phyloP scores from a whole-genome alignment of 2,888 invertebrate species.

The Epinotia ramella region DNA sequence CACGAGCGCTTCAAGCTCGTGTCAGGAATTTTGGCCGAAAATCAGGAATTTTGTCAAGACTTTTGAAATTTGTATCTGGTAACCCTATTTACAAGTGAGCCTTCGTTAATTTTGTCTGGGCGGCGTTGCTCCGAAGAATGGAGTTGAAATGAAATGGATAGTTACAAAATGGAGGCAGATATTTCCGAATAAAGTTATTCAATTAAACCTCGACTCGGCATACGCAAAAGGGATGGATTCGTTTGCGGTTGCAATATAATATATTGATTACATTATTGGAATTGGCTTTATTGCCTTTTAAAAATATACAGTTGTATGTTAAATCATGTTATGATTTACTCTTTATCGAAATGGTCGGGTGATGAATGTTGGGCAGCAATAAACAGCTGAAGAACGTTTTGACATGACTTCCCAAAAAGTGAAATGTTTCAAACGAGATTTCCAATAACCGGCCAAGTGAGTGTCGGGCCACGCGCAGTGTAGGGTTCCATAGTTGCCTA shows the following conservation, averaged over 20 bases:
- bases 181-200: conserved; percentile 31
- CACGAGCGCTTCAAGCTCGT: too few relatives aligned
- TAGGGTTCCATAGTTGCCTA: too few relatives aligned
- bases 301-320: conserved; percentile 16
- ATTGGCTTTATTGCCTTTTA: conserved; percentile 19
- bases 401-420: neutral
- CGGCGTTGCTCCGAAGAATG: neutral
- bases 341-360: conserved; percentile 6
- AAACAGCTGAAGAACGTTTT: neutral
- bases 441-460: too few relatives aligned
- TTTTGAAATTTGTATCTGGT: too few relatives aligned
- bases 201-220: conserved; percentile 29
- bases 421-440: too few relatives aligned
- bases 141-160: neutral
- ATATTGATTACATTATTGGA: conserved; percentile 36
- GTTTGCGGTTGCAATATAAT: conserved; percentile 13
- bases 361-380: neutral
- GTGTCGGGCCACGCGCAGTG: too few relatives aligned
- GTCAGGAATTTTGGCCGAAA: too few relatives aligned
- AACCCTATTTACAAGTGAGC: too few relatives aligned
- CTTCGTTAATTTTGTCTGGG: neutral
- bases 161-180: neutral
- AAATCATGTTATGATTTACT: conserved; percentile 8
- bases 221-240: conserved; percentile 25
- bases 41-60: too few relatives aligned